Evolutionary conservation across 1,140 invertebrate species (phyloP).

Genomic region (Lordiphosa stackelbergi): DNA sequence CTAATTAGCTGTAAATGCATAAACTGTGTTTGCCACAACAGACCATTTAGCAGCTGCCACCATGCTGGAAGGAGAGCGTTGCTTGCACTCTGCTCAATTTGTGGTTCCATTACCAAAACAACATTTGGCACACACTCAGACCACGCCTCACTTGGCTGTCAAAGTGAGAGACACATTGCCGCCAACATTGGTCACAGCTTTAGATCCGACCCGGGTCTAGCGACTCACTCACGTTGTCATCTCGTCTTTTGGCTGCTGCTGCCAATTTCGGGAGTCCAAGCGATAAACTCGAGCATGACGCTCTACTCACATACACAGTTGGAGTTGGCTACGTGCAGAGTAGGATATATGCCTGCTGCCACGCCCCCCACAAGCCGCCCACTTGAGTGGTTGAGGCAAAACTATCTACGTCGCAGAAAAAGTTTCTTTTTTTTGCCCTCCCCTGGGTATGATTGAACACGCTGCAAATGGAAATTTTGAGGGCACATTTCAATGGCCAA

Average conservation of each 20-base stretch:
- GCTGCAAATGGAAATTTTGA: conserved; percentile 39
- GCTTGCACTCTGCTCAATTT: conserved; percentile 44
- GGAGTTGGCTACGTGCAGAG: conserved; percentile 53
- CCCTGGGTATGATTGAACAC: conserved; percentile 39
- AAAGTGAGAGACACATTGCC: conserved; percentile 20
- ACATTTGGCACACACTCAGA: conserved; percentile 59
- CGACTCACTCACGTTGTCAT: conserved; percentile 28
- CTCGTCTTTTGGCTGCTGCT: conserved; percentile 17
- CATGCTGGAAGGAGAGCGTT: neutral
- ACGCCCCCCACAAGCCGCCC: conserved; percentile 34
- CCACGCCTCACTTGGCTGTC: conserved; percentile 27
- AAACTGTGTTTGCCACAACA: conserved; percentile 31
- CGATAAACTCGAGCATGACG: conserved; percentile 54
- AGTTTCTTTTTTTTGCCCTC: conserved; percentile 34
- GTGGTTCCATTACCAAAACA: conserved; percentile 62
- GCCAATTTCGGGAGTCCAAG: conserved; percentile 35
- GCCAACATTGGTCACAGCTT: conserved; percentile 31
- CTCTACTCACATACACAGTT: conserved; percentile 35
- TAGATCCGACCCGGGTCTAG: conserved; percentile 10
- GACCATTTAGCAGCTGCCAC: neutral
- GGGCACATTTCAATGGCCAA: conserved; percentile 22
- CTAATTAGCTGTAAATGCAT: conserved; percentile 36
- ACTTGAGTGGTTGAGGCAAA: conserved; percentile 37
- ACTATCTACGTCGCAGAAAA: conserved; percentile 62
- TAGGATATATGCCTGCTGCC: conserved; percentile 19